Evolutionary conservation across 2,797 vertebrate species (phyloP), one percentile per base, ranked within the genome.

Genomic region (Anguilla obscura): DNA sequence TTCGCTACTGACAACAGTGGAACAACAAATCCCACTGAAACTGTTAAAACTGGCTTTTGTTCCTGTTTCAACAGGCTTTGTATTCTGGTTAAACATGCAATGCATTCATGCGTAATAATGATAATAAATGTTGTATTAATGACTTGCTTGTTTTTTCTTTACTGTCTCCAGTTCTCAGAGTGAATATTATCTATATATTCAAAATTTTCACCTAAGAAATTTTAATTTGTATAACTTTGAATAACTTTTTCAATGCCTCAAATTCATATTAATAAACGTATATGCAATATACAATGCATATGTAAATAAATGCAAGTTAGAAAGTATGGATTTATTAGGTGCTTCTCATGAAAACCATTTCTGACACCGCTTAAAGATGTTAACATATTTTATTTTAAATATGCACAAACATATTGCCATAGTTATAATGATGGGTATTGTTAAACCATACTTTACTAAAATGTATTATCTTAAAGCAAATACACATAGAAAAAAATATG

Each of bases 1-100:
- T 86, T 36, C 10, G 85, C 60, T 86, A 82, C 58, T 86, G 69
- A 48, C 79, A 82, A 80, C 76, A 45, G 5, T 48, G 76, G 76
- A 80, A 80, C 76, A 80, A 82, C 40, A 82, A 48, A 48, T 82
- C 79, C 40, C 79, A 45, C 1, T 50, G 79, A 82, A 82, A 50
- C 79, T 50, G 14, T 48, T 50, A 82, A 45, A 82, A 21, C n/a
- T 18, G 79, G 79, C 40, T 48, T 82, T 50, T 82, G 79, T 50
- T 18, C 79, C 6, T 48, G 40, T 48, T 50, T 50, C 36, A 24
- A 50, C 79, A 48, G 16, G 16, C 36, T 80, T 21, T 45, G 76
- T 80, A 21, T 24, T 33, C 36, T 40, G 36, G 30, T 12, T 21
- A 40, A 82, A 82, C 79, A 50, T 24, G 40, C 36, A 80, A 80